A percentile compares a stretch with the other conserved stretches of the same genome.
Conservation (phyloP, 2,888 invertebrate genomes). For the Epinotia bilunana region DNA sequence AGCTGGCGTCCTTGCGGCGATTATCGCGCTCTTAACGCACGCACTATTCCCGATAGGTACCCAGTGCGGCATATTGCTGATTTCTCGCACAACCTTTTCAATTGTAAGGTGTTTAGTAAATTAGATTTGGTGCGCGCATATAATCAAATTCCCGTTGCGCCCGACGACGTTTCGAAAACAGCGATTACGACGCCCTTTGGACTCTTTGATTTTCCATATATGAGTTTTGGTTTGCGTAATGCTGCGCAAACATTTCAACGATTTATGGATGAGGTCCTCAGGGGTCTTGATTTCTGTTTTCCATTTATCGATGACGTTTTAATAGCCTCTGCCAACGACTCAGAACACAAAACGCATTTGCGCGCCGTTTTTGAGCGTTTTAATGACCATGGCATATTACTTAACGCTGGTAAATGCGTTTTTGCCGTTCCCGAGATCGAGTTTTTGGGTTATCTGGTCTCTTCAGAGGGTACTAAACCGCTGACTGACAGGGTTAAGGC, state of each 20-base stretch:
- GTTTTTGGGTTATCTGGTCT: conserved; percentile 17
- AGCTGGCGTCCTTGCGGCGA: conserved; percentile 13
- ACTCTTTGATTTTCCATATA: neutral
- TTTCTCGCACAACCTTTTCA: neutral
- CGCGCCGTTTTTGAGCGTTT: conserved; percentile 9
- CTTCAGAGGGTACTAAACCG: conserved; percentile 50
- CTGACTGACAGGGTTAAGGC: conserved; percentile 51
- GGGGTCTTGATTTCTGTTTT: conserved; percentile 9
- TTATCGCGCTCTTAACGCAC: conserved; percentile 7
- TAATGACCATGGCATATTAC: neutral
- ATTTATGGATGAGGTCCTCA: conserved; percentile 5
- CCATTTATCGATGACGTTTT: conserved; percentile 12
- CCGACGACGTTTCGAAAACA: neutral
- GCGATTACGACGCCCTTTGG: neutral
- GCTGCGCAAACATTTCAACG: conserved; percentile 3
- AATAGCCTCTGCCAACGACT: neutral
- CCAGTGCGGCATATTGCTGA: conserved; percentile 2
- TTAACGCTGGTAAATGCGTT: too few species aligned
- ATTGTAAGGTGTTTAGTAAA: neutral
- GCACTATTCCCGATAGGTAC: conserved; percentile 1
- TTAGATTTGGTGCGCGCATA: neutral
- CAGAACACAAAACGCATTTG: conserved; percentile 1
- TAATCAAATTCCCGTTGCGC: neutral
- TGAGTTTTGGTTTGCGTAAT: conserved; percentile 6
- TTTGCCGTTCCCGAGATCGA: too few species aligned